Percentiles rank a stretch among this genome's conserved stretches.
These are phyloP conservation scores for Papilio helenus DNA, from an alignment of 1,140 invertebrate genomes.

Conservation along the genomic window DNA sequence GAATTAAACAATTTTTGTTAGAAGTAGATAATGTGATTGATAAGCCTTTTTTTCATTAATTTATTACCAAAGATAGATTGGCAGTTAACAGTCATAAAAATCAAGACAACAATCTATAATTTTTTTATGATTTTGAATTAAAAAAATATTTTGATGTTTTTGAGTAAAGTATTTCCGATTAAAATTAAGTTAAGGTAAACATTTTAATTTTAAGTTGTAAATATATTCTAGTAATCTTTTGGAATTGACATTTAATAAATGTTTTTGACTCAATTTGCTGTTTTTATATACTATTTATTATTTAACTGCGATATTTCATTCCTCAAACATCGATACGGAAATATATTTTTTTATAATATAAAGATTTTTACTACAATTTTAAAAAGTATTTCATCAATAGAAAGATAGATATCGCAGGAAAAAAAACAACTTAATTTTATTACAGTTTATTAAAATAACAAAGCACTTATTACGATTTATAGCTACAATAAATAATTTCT, in stretches of 20 bases:
- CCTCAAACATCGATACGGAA: too few relatives aligned
- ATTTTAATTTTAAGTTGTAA: slow-evolving; percentile 12
- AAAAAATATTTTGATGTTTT: too few relatives aligned
- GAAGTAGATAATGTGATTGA: neutral
- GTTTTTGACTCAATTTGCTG: neutral
- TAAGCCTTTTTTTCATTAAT: neutral
- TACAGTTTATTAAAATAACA: slow-evolving; percentile 73
- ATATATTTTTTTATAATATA: too few relatives aligned
- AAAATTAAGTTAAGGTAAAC: neutral
- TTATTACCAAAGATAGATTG: slow-evolving; percentile 9
- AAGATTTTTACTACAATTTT: too few relatives aligned
- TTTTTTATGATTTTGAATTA: too few relatives aligned
- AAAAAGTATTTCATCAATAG: neutral
- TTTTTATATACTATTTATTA: neutral
- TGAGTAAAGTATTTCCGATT: neutral
- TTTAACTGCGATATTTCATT: neutral
- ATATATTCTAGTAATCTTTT: slow-evolving; percentile 4
- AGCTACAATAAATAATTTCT: slow-evolving; percentile 80
- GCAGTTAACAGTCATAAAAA: neutral
- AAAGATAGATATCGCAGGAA: neutral
- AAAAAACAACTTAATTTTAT: slow-evolving; percentile 35
- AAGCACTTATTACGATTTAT: slow-evolving; percentile 75
- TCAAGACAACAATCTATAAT: neutral
- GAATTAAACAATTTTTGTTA: too few relatives aligned
- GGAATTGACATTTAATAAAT: neutral